Evolutionary conservation across 2,888 invertebrate genomes (phyloP).

Genomic region (Yponomeuta sedellus): DNA sequence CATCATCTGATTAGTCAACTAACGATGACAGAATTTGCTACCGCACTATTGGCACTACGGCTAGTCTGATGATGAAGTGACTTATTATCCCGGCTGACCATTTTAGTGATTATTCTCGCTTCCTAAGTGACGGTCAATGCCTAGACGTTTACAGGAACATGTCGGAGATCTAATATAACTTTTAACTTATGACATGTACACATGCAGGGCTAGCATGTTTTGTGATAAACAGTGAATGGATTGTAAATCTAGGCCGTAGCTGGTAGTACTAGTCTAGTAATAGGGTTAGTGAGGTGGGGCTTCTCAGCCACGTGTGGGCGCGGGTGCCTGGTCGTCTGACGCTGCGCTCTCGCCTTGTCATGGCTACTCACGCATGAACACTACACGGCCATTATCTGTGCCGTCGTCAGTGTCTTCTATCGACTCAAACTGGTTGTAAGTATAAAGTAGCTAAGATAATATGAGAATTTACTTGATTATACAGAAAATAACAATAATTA

Average conservation of each 20-base stretch:
- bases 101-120: not conserved
- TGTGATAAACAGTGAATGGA: conserved; percentile 30
- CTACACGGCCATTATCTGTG: conserved; percentile 27
- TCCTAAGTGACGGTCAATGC: too few species aligned
- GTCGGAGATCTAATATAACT: too few species aligned
- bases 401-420: not conserved
- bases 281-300: conserved; percentile 63
- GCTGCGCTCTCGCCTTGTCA: conserved; percentile 25
- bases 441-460: not conserved
- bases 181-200: too few species aligned
- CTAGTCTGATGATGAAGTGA: not conserved
- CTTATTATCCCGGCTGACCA: too few species aligned
- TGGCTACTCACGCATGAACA: conserved; percentile 45
- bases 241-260: conserved; percentile 37
- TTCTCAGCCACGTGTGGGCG: conserved; percentile 48
- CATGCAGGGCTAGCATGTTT: not conserved
- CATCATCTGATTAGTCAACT: too few species aligned
- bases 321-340: conserved; percentile 36
- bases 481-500: too few species aligned
- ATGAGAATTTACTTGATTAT: too few species aligned
- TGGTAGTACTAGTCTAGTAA: conserved; percentile 45
- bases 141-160: too few species aligned
- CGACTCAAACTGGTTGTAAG: not conserved
- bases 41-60: not conserved
- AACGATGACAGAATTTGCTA: not conserved